phyloP scores from a whole-genome alignment of 2,113 vertebrate genomes.

The Uropsilus gracilis region DNA sequence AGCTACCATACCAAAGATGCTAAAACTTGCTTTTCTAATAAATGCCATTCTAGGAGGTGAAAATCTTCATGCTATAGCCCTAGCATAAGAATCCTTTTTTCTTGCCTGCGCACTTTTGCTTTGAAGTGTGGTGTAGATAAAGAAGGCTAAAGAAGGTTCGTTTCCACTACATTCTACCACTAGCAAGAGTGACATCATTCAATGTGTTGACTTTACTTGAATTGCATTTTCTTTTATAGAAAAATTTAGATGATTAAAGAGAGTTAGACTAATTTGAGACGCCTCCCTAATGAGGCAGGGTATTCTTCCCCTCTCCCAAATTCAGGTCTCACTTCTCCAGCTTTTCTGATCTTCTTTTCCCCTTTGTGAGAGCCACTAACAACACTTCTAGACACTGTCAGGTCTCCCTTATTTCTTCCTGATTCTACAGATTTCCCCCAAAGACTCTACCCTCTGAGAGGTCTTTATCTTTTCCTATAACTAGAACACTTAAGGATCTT shows the following conservation, averaged over 20 bases:
- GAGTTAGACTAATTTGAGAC: not conserved
- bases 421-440: not conserved
- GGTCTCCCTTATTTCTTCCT: not conserved
- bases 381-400: not conserved
- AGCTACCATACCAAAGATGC: not conserved
- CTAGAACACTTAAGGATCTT: slow-evolving; percentile 6
- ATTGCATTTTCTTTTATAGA: not conserved
- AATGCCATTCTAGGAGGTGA: slow-evolving; percentile 30
- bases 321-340: slow-evolving; percentile 13
- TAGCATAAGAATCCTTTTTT: slow-evolving; percentile 1
- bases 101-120: not conserved
- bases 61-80: not conserved
- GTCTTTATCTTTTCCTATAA: slow-evolving; percentile 12
- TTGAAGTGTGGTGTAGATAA: not conserved
- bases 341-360: not conserved
- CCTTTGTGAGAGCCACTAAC: not conserved
- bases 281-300: not conserved
- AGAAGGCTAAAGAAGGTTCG: slow-evolving; percentile 6
- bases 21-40: slow-evolving; percentile 15
- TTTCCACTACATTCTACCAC: not conserved
- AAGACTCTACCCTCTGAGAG: not conserved
- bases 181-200: not conserved
- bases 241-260: not conserved
- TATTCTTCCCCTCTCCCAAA: not conserved
- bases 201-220: slow-evolving; percentile 19